Conservation (phyloP, 2,113 vertebrate species). For the Nycticorax nycticorax region DNA sequence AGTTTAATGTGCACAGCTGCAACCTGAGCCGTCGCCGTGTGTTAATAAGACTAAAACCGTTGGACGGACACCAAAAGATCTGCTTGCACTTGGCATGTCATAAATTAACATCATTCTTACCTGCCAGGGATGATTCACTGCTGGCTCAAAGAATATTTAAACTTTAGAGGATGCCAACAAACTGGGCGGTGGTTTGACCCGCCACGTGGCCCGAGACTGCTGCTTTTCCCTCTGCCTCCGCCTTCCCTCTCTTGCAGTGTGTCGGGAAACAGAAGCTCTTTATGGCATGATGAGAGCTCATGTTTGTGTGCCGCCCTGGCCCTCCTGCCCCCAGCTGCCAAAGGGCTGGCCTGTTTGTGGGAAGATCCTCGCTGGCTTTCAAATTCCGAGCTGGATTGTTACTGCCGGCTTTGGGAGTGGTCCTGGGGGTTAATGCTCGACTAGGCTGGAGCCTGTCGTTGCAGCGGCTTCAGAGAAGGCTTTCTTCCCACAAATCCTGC, state of each 20-base stretch:
- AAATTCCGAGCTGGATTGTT: background rate
- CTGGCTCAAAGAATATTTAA: slow-evolving; percentile 41
- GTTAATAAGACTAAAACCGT: slow-evolving; percentile 58
- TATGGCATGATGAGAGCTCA: background rate
- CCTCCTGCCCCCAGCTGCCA: background rate
- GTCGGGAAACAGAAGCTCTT: slow-evolving; percentile 59
- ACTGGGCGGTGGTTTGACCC: slow-evolving; percentile 64
- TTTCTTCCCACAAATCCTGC: background rate
- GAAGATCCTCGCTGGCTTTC: background rate
- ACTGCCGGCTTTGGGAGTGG: background rate
- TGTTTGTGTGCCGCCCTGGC: background rate
- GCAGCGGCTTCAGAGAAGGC: background rate
- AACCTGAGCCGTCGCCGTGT: slow-evolving; percentile 24
- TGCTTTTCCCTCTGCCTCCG: slow-evolving; percentile 17
- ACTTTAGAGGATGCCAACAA: slow-evolving; percentile 56
- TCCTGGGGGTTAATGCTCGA: background rate
- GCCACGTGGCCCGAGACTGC: slow-evolving; percentile 41
- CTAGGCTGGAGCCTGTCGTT: background rate
- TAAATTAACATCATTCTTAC: slow-evolving; percentile 65
- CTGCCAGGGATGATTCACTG: slow-evolving; percentile 66
- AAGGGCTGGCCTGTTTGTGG: slow-evolving; percentile 29
- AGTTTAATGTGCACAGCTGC: slow-evolving; percentile 52
- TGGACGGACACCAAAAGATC: slow-evolving; percentile 58
- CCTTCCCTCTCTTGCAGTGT: background rate
- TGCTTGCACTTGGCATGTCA: slow-evolving; percentile 60